phyloP scores from a whole-genome alignment of 2,113 vertebrate genomes.

The Boleophthalmus pectinirostris region DNA sequence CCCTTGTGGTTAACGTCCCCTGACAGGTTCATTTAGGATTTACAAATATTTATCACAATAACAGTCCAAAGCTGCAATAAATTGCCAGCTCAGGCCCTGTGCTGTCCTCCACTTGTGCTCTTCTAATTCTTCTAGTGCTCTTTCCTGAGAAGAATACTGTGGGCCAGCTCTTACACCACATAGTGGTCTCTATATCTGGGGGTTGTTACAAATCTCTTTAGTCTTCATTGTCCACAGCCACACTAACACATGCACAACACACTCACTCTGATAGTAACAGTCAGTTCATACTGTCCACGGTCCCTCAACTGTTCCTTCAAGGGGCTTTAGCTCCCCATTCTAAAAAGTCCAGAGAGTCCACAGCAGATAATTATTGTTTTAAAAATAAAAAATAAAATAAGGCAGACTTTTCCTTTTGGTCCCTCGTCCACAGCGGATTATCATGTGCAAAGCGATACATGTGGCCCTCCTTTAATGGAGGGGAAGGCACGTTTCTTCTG shows the following conservation, averaged over 20 bases:
- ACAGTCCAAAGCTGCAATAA: conserved; percentile 46
- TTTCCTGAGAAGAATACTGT: conserved; percentile 67
- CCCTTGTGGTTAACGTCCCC: conserved; percentile 64
- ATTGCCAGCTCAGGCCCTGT: conserved; percentile 58
- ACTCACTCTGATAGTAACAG: conserved; percentile 70
- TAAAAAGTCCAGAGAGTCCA: conserved; percentile 70
- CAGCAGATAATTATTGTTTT: conserved; percentile 83
- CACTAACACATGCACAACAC: conserved; percentile 54
- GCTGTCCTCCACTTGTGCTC: conserved; percentile 62
- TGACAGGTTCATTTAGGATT: conserved; percentile 54
- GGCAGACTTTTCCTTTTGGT: conserved; percentile 75
- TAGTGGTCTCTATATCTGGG: conserved; percentile 25
- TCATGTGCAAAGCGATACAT: conserved; percentile 68
- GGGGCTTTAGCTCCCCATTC: conserved; percentile 39
- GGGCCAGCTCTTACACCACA: conserved; percentile 42
- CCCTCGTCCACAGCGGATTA: conserved; percentile 72
- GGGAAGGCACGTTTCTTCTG: conserved; percentile 57
- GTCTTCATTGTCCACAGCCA: conserved; percentile 34
- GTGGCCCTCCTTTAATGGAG: conserved; percentile 42
- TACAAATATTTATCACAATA: conserved; percentile 36
- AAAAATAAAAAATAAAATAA: conserved; percentile 39
- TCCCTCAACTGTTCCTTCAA: conserved; percentile 72
- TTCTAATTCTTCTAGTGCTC: conserved; percentile 48
- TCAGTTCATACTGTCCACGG: conserved; percentile 71
- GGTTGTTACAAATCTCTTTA: conserved; percentile 11